Evolutionary conservation across 1,140 invertebrate genomes (phyloP), one percentile per base, ranked within the genome.

Genomic region (Hycleus cichorii): DNA sequence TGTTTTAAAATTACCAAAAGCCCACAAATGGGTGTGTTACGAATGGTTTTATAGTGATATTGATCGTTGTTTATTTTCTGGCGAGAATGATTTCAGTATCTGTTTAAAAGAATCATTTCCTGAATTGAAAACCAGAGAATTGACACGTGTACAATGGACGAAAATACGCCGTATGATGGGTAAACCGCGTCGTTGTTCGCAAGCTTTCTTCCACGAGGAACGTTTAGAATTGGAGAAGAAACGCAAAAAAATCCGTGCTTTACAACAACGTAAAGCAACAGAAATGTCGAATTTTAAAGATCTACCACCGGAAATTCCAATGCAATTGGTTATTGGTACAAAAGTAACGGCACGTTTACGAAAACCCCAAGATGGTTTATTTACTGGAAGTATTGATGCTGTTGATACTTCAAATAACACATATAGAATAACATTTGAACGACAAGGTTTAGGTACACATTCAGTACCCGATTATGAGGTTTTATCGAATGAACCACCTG

Each of bases 41-140:
- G 97, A 99, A 74, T 98, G 95, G 88, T 99, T 99, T 78, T 99
- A 98, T 73, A 98, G 95, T 66, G 97, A 97, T 71, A 89, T 98
- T 64, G 95, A 98, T 74, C 92, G 90, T 69, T 88, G 92, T 47
- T 77, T 99, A 7, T 98, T 99, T 77, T 83, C 92, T 63, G 93
- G 92, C 47, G 93, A 97, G 68, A 98, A 98, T 78, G 96, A 98
- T 78, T 98, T 98, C 72, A 89, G 89, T 76, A 88, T 93, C 47
- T 97, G 94, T 72, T 76, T 99, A 11, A 89, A 87, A 72, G 95
- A 98, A 75, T 89, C 91, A 4, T 97, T 98, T 78, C 95, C 97
- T 5, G 88, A 93, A 69, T 75, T 99, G 40, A 93, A 91, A 71
- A 89, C 88, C 25, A 81, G 88, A 10, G 88, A 88, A 64, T 75